These are phyloP conservation scores for Phoenicopterus ruber DNA, from an alignment of 2,113 vertebrate species.

Conservation along the genomic window DNA sequence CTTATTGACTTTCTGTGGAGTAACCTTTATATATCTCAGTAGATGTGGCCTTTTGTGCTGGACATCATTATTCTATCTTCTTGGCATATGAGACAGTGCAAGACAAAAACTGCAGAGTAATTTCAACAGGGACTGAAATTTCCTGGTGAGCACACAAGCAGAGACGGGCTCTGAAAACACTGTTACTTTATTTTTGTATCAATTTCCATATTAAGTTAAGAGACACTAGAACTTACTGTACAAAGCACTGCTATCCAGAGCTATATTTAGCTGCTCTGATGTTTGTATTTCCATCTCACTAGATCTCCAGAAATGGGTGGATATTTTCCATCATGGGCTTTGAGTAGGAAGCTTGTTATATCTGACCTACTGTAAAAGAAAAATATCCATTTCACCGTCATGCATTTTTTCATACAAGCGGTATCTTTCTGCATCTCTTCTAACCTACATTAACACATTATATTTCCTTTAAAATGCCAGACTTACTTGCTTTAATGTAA, in stretches of 20 bases:
- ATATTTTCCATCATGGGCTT: background rate
- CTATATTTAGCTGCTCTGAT: constrained; percentile 20
- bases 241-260: background rate
- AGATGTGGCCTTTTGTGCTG: background rate
- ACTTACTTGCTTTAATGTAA: background rate
- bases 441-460: background rate
- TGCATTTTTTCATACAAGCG: background rate
- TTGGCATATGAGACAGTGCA: background rate
- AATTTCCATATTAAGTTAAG: constrained; percentile 35
- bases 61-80: background rate
- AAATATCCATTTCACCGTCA: background rate
- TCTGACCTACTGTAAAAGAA: background rate
- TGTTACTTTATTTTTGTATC: background rate
- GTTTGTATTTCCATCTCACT: constrained; percentile 1
- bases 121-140: background rate
- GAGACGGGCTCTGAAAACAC: background rate
- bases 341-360: background rate
- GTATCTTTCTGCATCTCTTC: background rate
- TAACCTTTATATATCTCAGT: constrained; percentile 5
- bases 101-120: background rate
- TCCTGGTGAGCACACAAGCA: background rate
- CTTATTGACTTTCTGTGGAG: background rate
- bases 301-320: background rate
- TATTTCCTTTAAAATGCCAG: background rate
- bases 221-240: background rate